Evolutionary conservation across 2,888 invertebrate species (phyloP).

Genomic region (Perizoma flavofasciatum): DNA sequence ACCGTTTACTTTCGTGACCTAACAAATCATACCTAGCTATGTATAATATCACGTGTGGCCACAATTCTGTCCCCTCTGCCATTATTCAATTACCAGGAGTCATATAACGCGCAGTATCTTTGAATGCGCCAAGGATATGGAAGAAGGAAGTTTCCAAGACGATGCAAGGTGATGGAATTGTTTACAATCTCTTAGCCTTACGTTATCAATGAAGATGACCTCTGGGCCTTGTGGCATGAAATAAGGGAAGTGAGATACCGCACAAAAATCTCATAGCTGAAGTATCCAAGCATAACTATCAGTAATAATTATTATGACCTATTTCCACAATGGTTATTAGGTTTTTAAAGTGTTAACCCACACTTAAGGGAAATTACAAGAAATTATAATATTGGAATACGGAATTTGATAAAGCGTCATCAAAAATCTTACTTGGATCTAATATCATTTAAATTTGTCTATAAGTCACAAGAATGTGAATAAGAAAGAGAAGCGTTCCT

Average conservation of each 20-base stretch:
- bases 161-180: conserved; percentile 18
- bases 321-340: too few relatives aligned
- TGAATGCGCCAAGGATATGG: conserved; percentile 25
- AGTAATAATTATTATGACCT: too few relatives aligned
- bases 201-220: conserved; percentile 16
- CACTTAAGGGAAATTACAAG: too few relatives aligned
- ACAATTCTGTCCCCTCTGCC: conserved; percentile 18
- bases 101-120: conserved; percentile 18
- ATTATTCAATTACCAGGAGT: conserved; percentile 37
- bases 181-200: conserved; percentile 11
- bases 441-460: too few relatives aligned
- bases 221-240: not conserved
- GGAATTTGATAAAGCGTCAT: too few relatives aligned
- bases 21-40: not conserved
- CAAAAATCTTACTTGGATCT: too few relatives aligned
- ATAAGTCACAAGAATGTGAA: not conserved
- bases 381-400: too few relatives aligned
- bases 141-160: conserved; percentile 23
- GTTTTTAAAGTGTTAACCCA: too few relatives aligned
- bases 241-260: not conserved
- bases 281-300: too few relatives aligned
- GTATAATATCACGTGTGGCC: conserved; percentile 23
- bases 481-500: not conserved
- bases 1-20: too few relatives aligned
- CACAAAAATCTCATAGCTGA: too few relatives aligned